Conservation (phyloP, 2,888 invertebrate genomes). For the Stenotaenia linearis region DNA sequence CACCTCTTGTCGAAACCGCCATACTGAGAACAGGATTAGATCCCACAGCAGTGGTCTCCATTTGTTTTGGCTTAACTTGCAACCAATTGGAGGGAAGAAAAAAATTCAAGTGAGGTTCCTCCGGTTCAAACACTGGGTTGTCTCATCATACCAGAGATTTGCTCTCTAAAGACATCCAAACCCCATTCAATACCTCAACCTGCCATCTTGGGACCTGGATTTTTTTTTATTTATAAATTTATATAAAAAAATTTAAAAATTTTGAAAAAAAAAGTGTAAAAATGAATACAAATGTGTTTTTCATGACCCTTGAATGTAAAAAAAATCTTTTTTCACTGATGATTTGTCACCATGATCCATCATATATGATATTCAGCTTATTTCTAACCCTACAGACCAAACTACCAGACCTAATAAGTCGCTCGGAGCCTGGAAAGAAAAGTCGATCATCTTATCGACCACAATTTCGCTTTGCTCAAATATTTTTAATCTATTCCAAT, state of each 20-base stretch:
- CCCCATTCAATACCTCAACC: too few species aligned
- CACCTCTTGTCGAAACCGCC: not conserved
- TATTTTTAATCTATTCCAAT: not conserved
- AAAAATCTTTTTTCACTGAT: not conserved
- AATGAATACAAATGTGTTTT: too few species aligned
- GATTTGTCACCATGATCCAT: not conserved
- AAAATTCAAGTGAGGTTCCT: not conserved
- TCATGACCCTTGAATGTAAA: too few species aligned
- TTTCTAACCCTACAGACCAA: not conserved
- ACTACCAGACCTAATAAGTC: not conserved
- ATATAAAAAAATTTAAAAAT: not conserved
- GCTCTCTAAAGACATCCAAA: too few species aligned
- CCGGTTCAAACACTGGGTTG: too few species aligned
- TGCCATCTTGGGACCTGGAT: too few species aligned
- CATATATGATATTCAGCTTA: not conserved
- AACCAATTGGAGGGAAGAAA: not conserved
- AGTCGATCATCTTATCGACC: conserved; percentile 1
- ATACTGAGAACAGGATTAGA: not conserved
- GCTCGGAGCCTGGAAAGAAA: not conserved
- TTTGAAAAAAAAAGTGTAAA: not conserved
- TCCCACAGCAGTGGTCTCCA: conserved; percentile 26
- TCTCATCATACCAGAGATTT: too few species aligned
- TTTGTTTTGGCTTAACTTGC: conserved; percentile 19
- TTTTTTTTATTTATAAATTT: too few species aligned
- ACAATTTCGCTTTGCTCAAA: not conserved